These are phyloP conservation scores for Cavia porcellus DNA, from an alignment of 2,113 vertebrate species.

Conservation along the genomic window DNA sequence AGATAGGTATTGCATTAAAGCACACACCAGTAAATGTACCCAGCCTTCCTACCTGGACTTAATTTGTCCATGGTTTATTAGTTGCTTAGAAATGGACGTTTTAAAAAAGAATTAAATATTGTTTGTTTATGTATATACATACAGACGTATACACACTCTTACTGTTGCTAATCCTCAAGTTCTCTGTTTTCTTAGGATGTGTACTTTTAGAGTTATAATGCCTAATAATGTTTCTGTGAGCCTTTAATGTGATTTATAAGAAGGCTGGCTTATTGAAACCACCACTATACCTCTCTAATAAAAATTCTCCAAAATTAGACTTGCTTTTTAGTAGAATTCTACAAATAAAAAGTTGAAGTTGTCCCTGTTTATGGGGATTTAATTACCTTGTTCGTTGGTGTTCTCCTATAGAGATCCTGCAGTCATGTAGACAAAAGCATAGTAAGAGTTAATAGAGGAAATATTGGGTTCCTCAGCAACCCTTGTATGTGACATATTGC, in stretches of 20 bases:
- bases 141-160: background rate
- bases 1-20: slow-evolving; percentile 44
- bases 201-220: slow-evolving; percentile 30
- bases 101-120: background rate
- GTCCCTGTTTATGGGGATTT: background rate
- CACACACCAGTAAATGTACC: background rate
- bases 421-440: background rate
- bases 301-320: slow-evolving; percentile 47
- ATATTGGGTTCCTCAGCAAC: background rate
- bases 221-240: slow-evolving; percentile 59
- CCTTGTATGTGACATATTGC: background rate
- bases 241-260: slow-evolving; percentile 59
- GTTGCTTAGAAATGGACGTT: slow-evolving; percentile 64
- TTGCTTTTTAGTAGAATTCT: slow-evolving; percentile 57
- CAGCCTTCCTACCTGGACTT: slow-evolving; percentile 36
- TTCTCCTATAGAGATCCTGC: background rate
- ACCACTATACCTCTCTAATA: slow-evolving; percentile 54
- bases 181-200: slow-evolving; percentile 52
- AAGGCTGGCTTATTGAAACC: slow-evolving; percentile 41
- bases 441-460: background rate
- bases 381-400: slow-evolving; percentile 33
- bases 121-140: background rate
- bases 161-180: background rate
- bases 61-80: slow-evolving; percentile 35
- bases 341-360: background rate